A percentile compares a stretch with the other conserved stretches of the same genome.
Conservation (phyloP, 2,797 vertebrate species). For the Neosalanx taihuensis region DNA sequence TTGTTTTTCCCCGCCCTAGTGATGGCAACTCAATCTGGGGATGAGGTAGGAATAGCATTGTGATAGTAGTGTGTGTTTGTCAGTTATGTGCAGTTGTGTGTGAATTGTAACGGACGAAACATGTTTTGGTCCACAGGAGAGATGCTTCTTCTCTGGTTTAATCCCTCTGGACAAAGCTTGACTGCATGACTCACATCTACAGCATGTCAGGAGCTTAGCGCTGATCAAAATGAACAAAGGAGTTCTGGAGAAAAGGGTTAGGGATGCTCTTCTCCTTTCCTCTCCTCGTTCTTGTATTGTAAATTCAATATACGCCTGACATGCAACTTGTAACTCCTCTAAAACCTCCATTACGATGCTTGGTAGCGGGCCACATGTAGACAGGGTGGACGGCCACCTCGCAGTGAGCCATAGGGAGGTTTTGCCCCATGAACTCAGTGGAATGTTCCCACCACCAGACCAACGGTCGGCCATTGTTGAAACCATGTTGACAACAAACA, state of each 20-base stretch:
- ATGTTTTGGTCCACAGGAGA: neutral
- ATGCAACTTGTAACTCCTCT: neutral
- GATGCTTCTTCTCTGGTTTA: neutral
- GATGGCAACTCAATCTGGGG: constrained; percentile 23
- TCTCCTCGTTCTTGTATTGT: neutral
- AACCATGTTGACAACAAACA: constrained; percentile 3
- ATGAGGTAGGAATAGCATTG: constrained; percentile 31
- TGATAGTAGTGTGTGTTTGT: neutral
- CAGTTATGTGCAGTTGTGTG: neutral
- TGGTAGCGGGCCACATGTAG: neutral
- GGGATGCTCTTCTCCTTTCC: neutral
- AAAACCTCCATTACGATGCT: neutral
- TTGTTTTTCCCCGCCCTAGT: constrained; percentile 28
- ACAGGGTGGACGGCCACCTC: neutral
- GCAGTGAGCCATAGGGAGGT: neutral
- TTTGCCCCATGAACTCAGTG: neutral
- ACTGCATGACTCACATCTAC: neutral
- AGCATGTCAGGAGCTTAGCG: neutral
- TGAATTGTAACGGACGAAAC: neutral
- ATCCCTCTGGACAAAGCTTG: neutral
- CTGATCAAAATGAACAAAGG: neutral
- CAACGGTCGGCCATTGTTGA: neutral
- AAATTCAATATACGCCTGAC: neutral
- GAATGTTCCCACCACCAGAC: constrained; percentile 2
- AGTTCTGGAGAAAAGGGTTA: neutral